Evolutionary conservation across 2,113 vertebrate species (phyloP).

Genomic region (Cynopterus brachyotis): DNA sequence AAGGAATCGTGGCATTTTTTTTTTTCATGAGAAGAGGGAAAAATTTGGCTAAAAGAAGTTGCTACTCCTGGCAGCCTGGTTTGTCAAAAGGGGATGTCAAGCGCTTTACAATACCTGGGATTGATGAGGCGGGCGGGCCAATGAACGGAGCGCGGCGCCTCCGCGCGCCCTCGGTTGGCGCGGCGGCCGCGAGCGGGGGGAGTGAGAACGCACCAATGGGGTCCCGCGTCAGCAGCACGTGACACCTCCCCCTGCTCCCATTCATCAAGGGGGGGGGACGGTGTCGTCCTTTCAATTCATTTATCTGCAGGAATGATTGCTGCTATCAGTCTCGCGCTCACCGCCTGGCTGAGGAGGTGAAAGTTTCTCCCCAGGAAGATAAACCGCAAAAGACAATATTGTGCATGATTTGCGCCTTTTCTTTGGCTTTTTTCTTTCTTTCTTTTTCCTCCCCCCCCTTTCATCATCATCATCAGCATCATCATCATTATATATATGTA

Average conservation of each 20-base stretch:
- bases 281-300: constrained; percentile 99
- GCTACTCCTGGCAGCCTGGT: constrained; percentile 88
- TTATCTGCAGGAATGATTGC: constrained; percentile 99
- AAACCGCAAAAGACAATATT: constrained; percentile 99
- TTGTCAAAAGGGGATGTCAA: constrained; percentile 91
- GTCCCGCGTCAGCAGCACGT: constrained; percentile 84
- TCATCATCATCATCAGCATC: constrained; percentile 67
- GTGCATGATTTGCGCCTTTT: constrained; percentile 93
- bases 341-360: constrained; percentile 99
- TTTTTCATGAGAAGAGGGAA: constrained; percentile 65
- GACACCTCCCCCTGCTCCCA: constrained; percentile 93
- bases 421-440: constrained; percentile 73
- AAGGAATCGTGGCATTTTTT: constrained; percentile 23
- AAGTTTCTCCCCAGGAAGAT: constrained; percentile 99
- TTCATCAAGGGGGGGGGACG: constrained; percentile 99
- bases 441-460: constrained; percentile 36
- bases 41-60: constrained; percentile 83
- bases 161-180: constrained; percentile 92
- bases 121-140: constrained; percentile 95
- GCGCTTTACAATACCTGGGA: constrained; percentile 94
- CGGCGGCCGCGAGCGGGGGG: constrained; percentile 89
- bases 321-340: constrained; percentile 99
- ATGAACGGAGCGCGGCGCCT: constrained; percentile 88
- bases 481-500: no score
- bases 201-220: constrained; percentile 88